Base-by-base conservation (phyloP, 2,113 vertebrate genomes). In the Gymnogyps californianus region DNA sequence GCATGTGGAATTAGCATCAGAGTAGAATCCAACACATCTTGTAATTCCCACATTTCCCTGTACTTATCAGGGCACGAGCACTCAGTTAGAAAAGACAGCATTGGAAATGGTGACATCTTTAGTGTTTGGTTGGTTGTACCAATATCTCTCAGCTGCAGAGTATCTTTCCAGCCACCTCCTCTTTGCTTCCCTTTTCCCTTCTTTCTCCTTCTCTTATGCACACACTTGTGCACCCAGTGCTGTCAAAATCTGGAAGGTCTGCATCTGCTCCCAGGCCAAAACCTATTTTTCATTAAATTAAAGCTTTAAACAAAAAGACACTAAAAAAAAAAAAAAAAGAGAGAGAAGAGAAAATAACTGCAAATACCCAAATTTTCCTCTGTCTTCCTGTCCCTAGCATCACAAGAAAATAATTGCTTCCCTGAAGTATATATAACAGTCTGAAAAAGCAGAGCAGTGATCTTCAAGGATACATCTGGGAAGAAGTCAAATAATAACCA, bases 331-430 rank as follows among this genome's bases (percentile, higher is more conserved):
- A 20, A 83, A 57, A 4, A 16, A 2, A 6, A 16, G 6, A 4
- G 5, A 0, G 0, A 10, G 11, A 22, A 5, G 20, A 24, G 2
- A 13, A 62, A 83, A 66, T 58, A 75, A 67, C 7, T 13, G 5
- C 4, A 24, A 90, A 83, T 5, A 49, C 3, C 7, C 9, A 32
- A 11, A 6, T 51, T 86, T 87, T 67, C 26, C 3, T 46, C 34
- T 54, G 8, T 34, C 36, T 75, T 85, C 8, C 16, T 79, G 13
- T 61, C 26, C 26, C 8, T 54, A 29, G 16, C 5, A 7, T 20
- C 24, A 61, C 22, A 46, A 90, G 76, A 80, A 80, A 93, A 42
- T 42, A 75, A 42, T 25, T 46, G 2, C 17, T 81, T 70, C 36
- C 31, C 21, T 81, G 54, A 90, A 81, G 16, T 25, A 10, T n/a